Base-by-base conservation (phyloP, 2,888 invertebrate genomes). In the Agrenia bidenticulata region DNA sequence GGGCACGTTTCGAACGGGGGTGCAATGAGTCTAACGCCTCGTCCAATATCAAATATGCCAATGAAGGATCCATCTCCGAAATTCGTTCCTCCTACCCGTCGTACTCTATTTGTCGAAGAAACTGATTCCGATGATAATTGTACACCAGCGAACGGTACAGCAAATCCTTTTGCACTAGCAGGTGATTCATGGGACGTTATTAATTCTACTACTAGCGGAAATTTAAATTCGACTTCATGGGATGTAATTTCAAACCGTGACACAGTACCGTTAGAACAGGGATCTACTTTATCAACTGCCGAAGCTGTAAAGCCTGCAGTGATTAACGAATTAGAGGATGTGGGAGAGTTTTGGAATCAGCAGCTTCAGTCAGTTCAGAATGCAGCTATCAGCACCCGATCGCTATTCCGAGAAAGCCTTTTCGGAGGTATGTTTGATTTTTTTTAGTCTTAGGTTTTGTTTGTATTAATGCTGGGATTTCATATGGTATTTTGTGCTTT, bases 321-420 rank as follows among this genome's bases (percentile, higher is more conserved):
- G 15, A 19, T 19, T 39, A 70, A 74, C 32, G 70, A 65, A 15
- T 45, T n/a, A 15, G 19, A 15, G 5, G 45, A 45, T 45, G 45
- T 9, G 5, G 45, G n/a, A 11, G 45, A 45, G 2, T 67, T 67
- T 55, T 73, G 71, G 71, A 41, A 66, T 49, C 39, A 66, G 50
- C 72, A 72, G 37, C 41, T 72, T 27, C 65, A 60, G 21, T 63
- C 65, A 7, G 54, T 72, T 15, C 66, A 69, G 60, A 51, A 63
- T 45, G 72, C 72, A 21, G 69, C 72, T 15, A 57, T 50, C 21
- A 67, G 61, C 24, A 72, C 72, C 1, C 45, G 63, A 17, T 54
- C 61, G n/a, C 61, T 69, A 1, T 67, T 57, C 11, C 37, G 9
- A 55, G 2, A 17, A 45, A 55, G 37, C 19, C 37, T 32, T 19